A percentile compares a stretch with the other conserved stretches of the same genome.
Conservation (phyloP, 2,113 vertebrate genomes). For the Phoenicopterus ruber region DNA sequence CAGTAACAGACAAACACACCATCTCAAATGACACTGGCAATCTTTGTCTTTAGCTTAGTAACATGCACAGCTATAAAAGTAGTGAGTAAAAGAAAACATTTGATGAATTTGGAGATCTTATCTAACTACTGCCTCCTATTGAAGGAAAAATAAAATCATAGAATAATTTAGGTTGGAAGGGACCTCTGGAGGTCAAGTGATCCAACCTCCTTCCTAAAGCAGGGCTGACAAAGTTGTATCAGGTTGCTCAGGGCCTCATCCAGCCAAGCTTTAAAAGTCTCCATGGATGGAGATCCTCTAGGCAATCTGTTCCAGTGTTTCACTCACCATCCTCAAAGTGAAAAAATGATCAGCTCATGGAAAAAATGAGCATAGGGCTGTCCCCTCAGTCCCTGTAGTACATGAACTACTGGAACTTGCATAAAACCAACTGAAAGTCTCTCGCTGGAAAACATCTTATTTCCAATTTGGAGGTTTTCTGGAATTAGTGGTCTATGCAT, state of each 20-base stretch:
- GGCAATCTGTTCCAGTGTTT: background rate
- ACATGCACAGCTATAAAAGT: background rate
- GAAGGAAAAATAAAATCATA: background rate
- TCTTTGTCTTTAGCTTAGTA: background rate
- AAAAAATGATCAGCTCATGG: background rate
- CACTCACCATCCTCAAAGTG: background rate
- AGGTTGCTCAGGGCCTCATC: background rate
- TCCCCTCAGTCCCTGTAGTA: background rate
- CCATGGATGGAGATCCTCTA: background rate
- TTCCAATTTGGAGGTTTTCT: background rate
- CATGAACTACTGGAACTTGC: background rate
- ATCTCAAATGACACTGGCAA: background rate
- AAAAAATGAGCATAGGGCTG: background rate
- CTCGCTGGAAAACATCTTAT: background rate
- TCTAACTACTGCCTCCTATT: background rate
- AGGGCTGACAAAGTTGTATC: background rate
- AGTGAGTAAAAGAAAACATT: background rate
- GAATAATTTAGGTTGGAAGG: background rate
- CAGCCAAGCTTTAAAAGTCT: background rate
- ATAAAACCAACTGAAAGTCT: background rate
- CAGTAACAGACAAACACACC: background rate
- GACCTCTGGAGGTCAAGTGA: background rate
- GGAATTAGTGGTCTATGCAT: background rate
- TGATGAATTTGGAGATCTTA: background rate
- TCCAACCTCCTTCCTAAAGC: background rate